These are phyloP conservation scores for Antedon mediterranea DNA, from an alignment of 53 echinoderm and acorn worm genomes.

Conservation along the genomic window DNA sequence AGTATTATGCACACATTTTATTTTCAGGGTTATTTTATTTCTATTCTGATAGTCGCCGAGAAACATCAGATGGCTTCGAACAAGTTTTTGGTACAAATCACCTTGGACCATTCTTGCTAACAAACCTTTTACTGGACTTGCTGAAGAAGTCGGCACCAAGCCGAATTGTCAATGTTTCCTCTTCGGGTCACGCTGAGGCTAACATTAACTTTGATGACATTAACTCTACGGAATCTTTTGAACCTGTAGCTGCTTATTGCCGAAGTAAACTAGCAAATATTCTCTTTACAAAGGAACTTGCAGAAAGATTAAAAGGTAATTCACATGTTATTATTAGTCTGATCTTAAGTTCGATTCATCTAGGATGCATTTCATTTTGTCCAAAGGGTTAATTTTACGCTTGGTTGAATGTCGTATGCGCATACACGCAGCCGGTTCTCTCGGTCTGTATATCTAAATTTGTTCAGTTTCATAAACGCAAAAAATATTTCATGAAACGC, in stretches of 20 bases:
- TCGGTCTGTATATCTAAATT: no score
- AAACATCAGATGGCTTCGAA: slow-evolving; percentile 83
- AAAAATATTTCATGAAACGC: no score
- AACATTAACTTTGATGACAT: slow-evolving; percentile 47
- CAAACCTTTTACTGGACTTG: slow-evolving; percentile 74
- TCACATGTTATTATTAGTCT: no score
- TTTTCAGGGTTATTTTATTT: background rate
- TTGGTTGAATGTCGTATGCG: no score
- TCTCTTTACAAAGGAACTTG: slow-evolving; percentile 43
- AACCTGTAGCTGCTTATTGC: slow-evolving; percentile 26
- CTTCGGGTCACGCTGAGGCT: slow-evolving; percentile 22
- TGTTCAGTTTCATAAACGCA: no score
- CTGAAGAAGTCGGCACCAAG: slow-evolving; percentile 58
- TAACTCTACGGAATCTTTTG: slow-evolving; percentile 19
- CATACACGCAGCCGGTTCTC: no score
- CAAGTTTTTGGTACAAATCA: slow-evolving; percentile 67
- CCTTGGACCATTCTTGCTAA: slow-evolving; percentile 74
- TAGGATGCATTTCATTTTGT: no score
- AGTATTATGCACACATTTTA: background rate
- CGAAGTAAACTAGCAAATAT: slow-evolving; percentile 61
- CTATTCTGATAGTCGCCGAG: slow-evolving; percentile 19
- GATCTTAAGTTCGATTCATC: no score
- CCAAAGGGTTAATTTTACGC: no score
- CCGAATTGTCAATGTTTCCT: slow-evolving; percentile 43
- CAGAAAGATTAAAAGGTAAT: slow-evolving; percentile 42